phyloP scores from a whole-genome alignment of 2,113 vertebrate genomes.

The Amia ocellicauda region DNA sequence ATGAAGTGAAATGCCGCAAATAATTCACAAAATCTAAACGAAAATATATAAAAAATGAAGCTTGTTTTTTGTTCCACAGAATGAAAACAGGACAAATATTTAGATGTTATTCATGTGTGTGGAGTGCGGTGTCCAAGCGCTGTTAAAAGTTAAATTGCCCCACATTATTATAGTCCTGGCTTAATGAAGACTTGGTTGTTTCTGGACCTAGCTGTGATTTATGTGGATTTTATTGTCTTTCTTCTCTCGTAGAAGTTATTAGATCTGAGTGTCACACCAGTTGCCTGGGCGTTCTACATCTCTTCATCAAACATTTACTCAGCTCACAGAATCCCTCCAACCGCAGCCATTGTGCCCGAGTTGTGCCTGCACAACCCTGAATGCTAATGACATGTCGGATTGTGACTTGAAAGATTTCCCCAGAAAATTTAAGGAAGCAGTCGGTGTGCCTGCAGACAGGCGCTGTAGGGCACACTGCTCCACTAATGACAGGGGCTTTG shows the following conservation, averaged over 20 bases:
- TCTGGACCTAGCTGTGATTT: constrained; percentile 15
- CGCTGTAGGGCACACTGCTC: not conserved
- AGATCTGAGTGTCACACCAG: constrained; percentile 24
- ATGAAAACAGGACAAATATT: constrained; percentile 18
- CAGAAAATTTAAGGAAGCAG: not conserved
- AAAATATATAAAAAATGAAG: too few relatives aligned
- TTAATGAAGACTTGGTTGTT: not conserved
- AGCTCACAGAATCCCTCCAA: constrained; percentile 40
- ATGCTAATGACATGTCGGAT: constrained; percentile 35
- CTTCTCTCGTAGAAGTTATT: not conserved
- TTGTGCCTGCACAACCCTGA: constrained; percentile 26
- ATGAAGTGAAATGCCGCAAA: too few relatives aligned
- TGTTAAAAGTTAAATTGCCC: not conserved
- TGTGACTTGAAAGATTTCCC: not conserved
- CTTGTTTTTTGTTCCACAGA: not conserved
- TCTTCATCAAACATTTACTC: constrained; percentile 31
- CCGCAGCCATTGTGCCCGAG: constrained; percentile 12
- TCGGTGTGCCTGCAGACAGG: not conserved
- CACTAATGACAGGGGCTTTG: not conserved
- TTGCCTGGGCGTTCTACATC: constrained; percentile 43
- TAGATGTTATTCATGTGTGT: constrained; percentile 2
- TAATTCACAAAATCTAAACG: too few relatives aligned
- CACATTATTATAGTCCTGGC: too few relatives aligned
- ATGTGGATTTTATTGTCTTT: not conserved
- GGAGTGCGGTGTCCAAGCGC: not conserved